Evolutionary conservation across 2,113 vertebrate genomes (phyloP), one percentile per base, ranked within the genome.

Genomic region (Poeciliopsis turrubarensis): DNA sequence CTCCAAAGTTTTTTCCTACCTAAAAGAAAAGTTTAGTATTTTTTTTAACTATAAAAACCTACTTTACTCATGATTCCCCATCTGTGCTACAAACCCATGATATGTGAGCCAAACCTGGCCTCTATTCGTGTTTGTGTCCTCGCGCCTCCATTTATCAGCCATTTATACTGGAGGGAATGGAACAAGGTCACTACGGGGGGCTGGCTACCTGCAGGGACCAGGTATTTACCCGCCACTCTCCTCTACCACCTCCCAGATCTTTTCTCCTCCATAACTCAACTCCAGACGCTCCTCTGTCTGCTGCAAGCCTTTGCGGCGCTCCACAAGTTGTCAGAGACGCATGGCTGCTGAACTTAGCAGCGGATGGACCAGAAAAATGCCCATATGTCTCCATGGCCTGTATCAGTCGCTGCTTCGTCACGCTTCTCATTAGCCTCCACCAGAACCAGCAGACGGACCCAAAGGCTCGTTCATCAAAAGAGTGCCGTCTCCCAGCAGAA

Each of bases 361-460:
- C 26, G 57, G 44, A 79, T 7, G 1, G 29, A 68, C 70, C 75
- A 73, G 25, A 84, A 78, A 79, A 57, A 25, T 57, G 60, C 69
- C 71, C 81, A 89, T 91, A 89, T 74, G 72, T 92, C 89, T 91
- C 84, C 64, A 39, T 88, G 88, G 80, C 89, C 91, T 73, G 79
- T 65, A 90, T 92, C 85, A 78, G 87, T 91, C 84, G 51, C 65
- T 41, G 29, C 12, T 9, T 70, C 70, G 54, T 86, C 86, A 63
- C 2, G 69, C 82, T 87, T 89, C 88, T 89, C 82, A 91, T 94
- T 93, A 93, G 76, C 77, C 15, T 34, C 62, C 68, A 80, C 61
- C 72, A 78, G 65, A 72, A 75, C 67, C 77, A 63, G 79, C 75
- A 73, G 67, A 74, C 61, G 44, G 63, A 78, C 44, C 54, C 30